Evolutionary conservation across 2,888 invertebrate species (phyloP).

Genomic region (Hirtodrosophila duncani): DNA sequence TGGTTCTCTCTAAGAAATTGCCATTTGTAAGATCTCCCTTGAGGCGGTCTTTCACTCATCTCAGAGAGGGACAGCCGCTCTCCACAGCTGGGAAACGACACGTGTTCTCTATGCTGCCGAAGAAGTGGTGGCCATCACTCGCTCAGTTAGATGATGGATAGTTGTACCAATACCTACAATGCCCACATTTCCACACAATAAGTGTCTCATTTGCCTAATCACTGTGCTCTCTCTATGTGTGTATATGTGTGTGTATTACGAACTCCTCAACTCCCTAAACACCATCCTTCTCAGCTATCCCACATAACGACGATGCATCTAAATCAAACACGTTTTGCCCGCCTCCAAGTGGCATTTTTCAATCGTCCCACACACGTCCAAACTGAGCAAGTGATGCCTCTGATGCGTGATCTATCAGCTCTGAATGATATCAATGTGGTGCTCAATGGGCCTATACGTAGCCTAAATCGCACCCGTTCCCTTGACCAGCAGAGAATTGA

Average conservation of each 20-base stretch:
- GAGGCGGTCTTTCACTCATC: too few species aligned
- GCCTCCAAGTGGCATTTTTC: slow-evolving; percentile 88
- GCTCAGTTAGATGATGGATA: too few species aligned
- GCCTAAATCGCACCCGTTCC: slow-evolving; percentile 74
- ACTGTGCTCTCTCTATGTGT: slow-evolving; percentile 6
- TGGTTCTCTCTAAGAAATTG: too few species aligned
- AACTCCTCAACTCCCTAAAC: not conserved
- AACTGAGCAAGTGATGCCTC: slow-evolving; percentile 90
- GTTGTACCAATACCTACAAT: not conserved
- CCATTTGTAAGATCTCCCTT: too few species aligned
- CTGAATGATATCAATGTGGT: slow-evolving; percentile 80
- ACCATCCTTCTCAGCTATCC: slow-evolving; percentile 30
- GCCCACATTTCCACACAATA: not conserved
- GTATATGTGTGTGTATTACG: slow-evolving; percentile 5
- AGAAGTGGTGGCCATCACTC: too few species aligned
- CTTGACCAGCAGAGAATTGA: slow-evolving; percentile 86
- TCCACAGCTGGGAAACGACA: too few species aligned
- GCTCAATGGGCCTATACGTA: slow-evolving; percentile 79
- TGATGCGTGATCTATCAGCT: slow-evolving; percentile 48
- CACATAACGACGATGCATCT: slow-evolving; percentile 72
- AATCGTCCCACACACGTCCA: slow-evolving; percentile 94
- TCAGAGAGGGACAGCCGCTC: too few species aligned
- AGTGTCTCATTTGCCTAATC: not conserved
- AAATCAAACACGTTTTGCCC: slow-evolving; percentile 88
- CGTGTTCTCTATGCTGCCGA: too few species aligned